phyloP scores from a whole-genome alignment of 1,140 invertebrate genomes.

The Ephestia elutella region DNA sequence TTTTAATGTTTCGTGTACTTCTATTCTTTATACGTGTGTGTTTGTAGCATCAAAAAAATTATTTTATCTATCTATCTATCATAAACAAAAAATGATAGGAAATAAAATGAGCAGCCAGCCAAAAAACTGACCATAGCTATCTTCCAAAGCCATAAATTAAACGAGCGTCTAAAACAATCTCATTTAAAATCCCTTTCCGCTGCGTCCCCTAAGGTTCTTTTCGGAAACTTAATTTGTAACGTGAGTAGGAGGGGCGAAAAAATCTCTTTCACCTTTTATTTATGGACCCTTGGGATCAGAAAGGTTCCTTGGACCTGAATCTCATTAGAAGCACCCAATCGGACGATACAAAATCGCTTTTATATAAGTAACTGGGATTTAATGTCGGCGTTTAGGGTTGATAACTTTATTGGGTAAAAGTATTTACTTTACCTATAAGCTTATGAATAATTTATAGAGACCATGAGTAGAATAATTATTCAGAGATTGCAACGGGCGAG shows the following conservation, averaged over 20 bases:
- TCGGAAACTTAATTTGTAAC: slow-evolving; percentile 8
- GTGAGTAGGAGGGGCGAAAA: slow-evolving; percentile 1
- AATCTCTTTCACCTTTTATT: slow-evolving; percentile 12
- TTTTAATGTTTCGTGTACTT: too few species aligned
- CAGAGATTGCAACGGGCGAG: too few species aligned
- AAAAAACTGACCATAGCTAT: neutral
- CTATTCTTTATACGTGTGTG: too few species aligned
- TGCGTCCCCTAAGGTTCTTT: slow-evolving; percentile 1
- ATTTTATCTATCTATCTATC: too few species aligned
- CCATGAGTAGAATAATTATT: too few species aligned
- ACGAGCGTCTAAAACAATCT: neutral
- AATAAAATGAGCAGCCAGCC: too few species aligned
- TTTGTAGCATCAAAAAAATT: too few species aligned
- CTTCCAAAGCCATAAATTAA: neutral
- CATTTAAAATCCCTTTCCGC: neutral
- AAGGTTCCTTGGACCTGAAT: slow-evolving; percentile 5
- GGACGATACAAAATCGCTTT: neutral
- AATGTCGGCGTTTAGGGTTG: neutral
- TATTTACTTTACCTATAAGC: too few species aligned
- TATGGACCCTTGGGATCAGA: slow-evolving; percentile 6
- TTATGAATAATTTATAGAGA: too few species aligned
- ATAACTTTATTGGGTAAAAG: neutral
- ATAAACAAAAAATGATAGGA: too few species aligned
- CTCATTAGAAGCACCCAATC: slow-evolving; percentile 5
- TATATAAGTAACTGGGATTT: neutral